phyloP scores from a whole-genome alignment of 2,888 invertebrate species.

The Phaonia tiefii region DNA sequence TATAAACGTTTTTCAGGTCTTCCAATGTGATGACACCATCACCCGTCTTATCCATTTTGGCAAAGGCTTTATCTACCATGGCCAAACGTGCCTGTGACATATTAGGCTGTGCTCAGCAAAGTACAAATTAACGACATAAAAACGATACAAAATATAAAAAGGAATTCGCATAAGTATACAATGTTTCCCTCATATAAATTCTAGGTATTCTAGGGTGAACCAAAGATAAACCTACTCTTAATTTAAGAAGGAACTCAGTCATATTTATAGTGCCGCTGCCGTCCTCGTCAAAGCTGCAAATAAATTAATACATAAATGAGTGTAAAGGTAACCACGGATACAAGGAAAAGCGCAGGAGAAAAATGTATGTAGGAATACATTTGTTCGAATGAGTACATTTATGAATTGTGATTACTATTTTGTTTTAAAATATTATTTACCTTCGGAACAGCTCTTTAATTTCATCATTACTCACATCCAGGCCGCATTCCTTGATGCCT shows the following conservation, averaged over 20 bases:
- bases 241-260: conserved; percentile 91
- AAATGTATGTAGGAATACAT: too few relatives aligned
- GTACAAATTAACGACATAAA: conserved; percentile 30
- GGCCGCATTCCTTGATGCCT: conserved; percentile 90
- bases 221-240: conserved; percentile 85
- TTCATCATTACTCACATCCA: conserved; percentile 84
- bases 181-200: neutral
- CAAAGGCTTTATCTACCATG: conserved; percentile 91
- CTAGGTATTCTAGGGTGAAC: neutral
- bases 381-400: too few relatives aligned
- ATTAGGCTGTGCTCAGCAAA: conserved; percentile 85
- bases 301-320: conserved; percentile 3
- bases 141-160: conserved; percentile 23
- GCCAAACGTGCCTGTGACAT: conserved; percentile 88
- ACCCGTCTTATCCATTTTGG: conserved; percentile 91
- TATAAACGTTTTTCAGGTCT: conserved; percentile 90
- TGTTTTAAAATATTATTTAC: conserved; percentile 68
- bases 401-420: conserved; percentile 39
- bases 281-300: conserved; percentile 88
- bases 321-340: conserved; percentile 14
- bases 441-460: conserved; percentile 77
- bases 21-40: conserved; percentile 90
- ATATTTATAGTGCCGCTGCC: conserved; percentile 91
- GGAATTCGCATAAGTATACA: neutral
- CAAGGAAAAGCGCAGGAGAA: too few relatives aligned